Conservation (phyloP, 2,888 invertebrate genomes). For the Drosophila sordidula region DNA sequence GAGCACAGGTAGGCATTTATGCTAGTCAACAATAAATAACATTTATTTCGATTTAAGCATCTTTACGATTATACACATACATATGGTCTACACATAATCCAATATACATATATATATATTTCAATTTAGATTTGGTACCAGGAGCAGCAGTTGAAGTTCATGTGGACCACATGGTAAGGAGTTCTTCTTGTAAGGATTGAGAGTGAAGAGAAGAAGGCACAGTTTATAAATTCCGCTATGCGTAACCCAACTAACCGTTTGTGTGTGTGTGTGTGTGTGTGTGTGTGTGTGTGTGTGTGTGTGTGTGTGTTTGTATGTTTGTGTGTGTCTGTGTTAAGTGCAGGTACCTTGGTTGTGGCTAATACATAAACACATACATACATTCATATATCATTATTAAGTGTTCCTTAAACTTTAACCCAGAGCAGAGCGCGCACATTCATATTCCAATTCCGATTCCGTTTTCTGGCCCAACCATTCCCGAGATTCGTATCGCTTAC, state of each 20-base stretch:
- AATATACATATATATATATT: not conserved
- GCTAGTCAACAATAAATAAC: slow-evolving; percentile 63
- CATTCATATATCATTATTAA: not conserved
- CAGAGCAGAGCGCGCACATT: too few relatives aligned
- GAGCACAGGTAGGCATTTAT: slow-evolving; percentile 15
- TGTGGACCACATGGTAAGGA: not conserved
- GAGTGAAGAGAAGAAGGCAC: slow-evolving; percentile 58
- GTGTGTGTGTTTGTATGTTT: not conserved
- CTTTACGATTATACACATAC: slow-evolving; percentile 2
- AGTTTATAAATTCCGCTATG: slow-evolving; percentile 48
- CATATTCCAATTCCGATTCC: too few relatives aligned
- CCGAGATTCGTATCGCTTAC: too few relatives aligned
- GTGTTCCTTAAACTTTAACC: too few relatives aligned
- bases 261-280: slow-evolving; percentile 1
- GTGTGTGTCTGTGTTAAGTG: slow-evolving; percentile 6
- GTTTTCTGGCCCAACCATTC: too few relatives aligned
- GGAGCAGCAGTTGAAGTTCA: not conserved
- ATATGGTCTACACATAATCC: slow-evolving; percentile 14
- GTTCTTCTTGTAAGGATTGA: not conserved
- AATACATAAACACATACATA: not conserved
- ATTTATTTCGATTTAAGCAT: slow-evolving; percentile 59
- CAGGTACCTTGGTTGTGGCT: slow-evolving; percentile 18
- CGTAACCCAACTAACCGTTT: slow-evolving; percentile 31
- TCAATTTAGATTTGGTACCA: slow-evolving; percentile 12
- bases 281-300: slow-evolving; percentile 1